Conservation (phyloP, 2,113 vertebrate genomes). For the Sardina pilchardus region DNA sequence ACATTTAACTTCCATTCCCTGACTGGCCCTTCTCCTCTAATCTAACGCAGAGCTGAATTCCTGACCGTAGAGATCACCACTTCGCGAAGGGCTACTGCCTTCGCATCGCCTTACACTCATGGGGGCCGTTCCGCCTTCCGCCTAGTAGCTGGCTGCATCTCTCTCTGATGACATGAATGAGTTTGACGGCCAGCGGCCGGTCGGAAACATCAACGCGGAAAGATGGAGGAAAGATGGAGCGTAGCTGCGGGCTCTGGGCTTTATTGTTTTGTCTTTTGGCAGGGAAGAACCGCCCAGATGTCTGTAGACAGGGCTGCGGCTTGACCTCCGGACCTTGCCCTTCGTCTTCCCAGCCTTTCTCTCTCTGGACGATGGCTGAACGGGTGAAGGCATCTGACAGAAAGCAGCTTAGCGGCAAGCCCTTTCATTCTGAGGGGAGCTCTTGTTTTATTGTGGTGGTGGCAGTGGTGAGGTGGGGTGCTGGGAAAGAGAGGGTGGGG, state of each 20-base stretch:
- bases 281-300: conserved; percentile 52
- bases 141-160: background rate
- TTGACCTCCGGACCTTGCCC: conserved; percentile 42
- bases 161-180: background rate
- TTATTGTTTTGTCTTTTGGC: conserved; percentile 57
- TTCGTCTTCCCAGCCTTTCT: conserved; percentile 8
- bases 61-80: background rate
- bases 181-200: conserved; percentile 6
- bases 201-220: conserved; percentile 7
- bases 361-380: conserved; percentile 50
- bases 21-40: background rate
- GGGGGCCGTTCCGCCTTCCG: background rate
- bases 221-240: conserved; percentile 36
- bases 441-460: conserved; percentile 46
- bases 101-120: background rate
- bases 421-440: conserved; percentile 49
- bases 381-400: conserved; percentile 52
- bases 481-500: conserved; percentile 14
- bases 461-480: background rate
- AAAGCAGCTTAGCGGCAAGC: conserved; percentile 51
- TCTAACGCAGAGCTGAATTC: background rate
- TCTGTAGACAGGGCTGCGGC: conserved; percentile 57
- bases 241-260: conserved; percentile 42
- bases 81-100: background rate
- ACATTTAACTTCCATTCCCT: background rate